Conservation (phyloP, 2,113 vertebrate species). For the Odontophorus gujanensis region DNA sequence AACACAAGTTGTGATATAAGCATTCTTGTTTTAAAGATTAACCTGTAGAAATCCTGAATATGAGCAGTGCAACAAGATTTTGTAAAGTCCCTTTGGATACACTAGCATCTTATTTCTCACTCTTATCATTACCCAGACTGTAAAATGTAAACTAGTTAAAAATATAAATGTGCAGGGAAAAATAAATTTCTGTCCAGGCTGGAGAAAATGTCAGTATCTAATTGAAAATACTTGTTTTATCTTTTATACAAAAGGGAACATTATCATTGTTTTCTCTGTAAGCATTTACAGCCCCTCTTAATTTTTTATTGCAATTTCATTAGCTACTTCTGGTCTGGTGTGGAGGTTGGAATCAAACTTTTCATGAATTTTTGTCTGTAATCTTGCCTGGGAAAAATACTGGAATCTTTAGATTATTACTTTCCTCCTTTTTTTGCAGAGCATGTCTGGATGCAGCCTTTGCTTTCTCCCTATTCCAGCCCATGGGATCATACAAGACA, state of each 20-base stretch:
- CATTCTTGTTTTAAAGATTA: slow-evolving; percentile 16
- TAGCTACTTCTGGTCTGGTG: neutral
- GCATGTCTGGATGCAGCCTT: neutral
- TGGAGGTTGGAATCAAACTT: neutral
- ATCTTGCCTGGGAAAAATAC: neutral
- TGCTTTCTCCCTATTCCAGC: neutral
- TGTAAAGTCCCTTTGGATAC: slow-evolving; percentile 23
- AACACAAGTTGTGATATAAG: slow-evolving; percentile 2
- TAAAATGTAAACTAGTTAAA: neutral
- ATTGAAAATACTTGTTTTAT: neutral
- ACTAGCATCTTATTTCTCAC: neutral
- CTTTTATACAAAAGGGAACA: neutral
- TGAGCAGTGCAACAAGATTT: slow-evolving; percentile 40
- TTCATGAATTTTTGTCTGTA: neutral
- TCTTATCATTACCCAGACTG: neutral
- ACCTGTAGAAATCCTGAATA: slow-evolving; percentile 21
- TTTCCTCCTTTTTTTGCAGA: neutral
- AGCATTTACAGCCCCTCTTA: neutral
- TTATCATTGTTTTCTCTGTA: neutral
- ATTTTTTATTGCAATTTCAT: neutral
- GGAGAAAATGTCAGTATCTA: neutral
- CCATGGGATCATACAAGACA: neutral
- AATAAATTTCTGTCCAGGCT: neutral
- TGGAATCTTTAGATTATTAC: neutral
- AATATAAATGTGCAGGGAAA: neutral